A percentile compares a stretch with the other conserved stretches of the same genome.
These are phyloP conservation scores for Caradrina clavipalpis DNA, from an alignment of 2,888 invertebrate genomes.

Conservation along the genomic window DNA sequence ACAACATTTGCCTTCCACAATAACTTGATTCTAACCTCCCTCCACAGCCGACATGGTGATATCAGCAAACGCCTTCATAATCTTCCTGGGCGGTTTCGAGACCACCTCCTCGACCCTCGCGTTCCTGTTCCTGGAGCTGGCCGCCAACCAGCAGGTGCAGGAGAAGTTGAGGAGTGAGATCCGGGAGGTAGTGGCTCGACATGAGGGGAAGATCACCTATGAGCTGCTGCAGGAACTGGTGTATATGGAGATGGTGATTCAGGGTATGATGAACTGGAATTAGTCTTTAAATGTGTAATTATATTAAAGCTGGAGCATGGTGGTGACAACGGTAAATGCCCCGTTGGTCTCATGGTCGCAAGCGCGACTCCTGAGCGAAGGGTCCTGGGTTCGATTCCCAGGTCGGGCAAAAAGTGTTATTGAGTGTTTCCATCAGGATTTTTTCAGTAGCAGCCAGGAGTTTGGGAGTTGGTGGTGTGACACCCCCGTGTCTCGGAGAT, in stretches of 20 bases:
- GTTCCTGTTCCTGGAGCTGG: slow-evolving; percentile 90
- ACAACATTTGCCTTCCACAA: not conserved
- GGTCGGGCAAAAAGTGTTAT: no score
- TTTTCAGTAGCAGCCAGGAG: no score
- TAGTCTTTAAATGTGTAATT: not conserved
- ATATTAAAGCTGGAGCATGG: no score
- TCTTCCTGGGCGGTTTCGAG: slow-evolving; percentile 92
- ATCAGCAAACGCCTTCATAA: slow-evolving; percentile 91
- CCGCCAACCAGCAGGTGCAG: slow-evolving; percentile 88
- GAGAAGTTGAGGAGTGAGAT: slow-evolving; percentile 88
- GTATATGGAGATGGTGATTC: slow-evolving; percentile 91
- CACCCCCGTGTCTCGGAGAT: no score
- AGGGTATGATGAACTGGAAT: slow-evolving; percentile 75
- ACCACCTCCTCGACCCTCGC: slow-evolving; percentile 91
- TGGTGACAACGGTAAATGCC: no score
- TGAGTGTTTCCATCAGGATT: no score
- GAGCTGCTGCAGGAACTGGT: slow-evolving; percentile 88
- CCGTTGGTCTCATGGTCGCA: no score
- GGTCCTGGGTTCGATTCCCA: no score
- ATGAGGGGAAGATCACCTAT: slow-evolving; percentile 84
- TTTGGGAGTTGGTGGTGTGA: no score
- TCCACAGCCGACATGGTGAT: slow-evolving; percentile 89
- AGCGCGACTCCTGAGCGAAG: no score
- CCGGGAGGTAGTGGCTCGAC: slow-evolving; percentile 74
- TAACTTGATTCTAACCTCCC: not conserved